Evolutionary conservation across 2,113 vertebrate genomes (phyloP).

Genomic region (Phalacrocorax pelagicus): DNA sequence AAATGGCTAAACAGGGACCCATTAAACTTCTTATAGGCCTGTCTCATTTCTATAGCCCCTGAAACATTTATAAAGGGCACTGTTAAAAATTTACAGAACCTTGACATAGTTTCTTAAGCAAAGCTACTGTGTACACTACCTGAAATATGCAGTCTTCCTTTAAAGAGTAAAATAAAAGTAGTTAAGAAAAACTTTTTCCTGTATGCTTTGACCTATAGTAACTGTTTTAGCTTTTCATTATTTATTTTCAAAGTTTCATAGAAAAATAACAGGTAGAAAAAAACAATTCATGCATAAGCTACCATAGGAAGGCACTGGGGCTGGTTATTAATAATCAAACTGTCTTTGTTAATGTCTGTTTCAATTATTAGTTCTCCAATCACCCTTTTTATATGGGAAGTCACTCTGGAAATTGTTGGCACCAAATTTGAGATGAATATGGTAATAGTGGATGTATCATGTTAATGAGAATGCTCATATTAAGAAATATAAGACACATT

Average conservation of each 20-base stretch:
- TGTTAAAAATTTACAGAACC: conserved; percentile 80
- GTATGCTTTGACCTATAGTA: not conserved
- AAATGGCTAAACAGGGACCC: conserved; percentile 77
- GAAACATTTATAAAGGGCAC: conserved; percentile 82
- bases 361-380: conserved; percentile 53
- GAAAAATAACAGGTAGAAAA: not conserved
- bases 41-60: conserved; percentile 73
- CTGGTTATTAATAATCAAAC: conserved; percentile 29
- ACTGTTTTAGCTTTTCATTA: not conserved
- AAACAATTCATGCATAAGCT: not conserved
- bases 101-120: conserved; percentile 61
- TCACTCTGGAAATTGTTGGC: conserved; percentile 62
- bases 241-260: not conserved
- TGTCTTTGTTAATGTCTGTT: conserved; percentile 35
- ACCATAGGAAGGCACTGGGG: not conserved
- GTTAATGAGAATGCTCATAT: conserved; percentile 66
- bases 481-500: conserved; percentile 61
- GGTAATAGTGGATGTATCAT: conserved; percentile 51
- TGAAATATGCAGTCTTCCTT: conserved; percentile 17
- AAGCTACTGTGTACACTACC: conserved; percentile 29
- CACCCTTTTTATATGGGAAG: conserved; percentile 35
- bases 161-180: conserved; percentile 21
- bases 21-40: conserved; percentile 80
- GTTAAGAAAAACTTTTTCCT: not conserved
- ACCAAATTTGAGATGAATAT: conserved; percentile 58